Base-by-base conservation (phyloP, 2,113 vertebrate genomes). In the Rhinopomastus cyanomelas region DNA sequence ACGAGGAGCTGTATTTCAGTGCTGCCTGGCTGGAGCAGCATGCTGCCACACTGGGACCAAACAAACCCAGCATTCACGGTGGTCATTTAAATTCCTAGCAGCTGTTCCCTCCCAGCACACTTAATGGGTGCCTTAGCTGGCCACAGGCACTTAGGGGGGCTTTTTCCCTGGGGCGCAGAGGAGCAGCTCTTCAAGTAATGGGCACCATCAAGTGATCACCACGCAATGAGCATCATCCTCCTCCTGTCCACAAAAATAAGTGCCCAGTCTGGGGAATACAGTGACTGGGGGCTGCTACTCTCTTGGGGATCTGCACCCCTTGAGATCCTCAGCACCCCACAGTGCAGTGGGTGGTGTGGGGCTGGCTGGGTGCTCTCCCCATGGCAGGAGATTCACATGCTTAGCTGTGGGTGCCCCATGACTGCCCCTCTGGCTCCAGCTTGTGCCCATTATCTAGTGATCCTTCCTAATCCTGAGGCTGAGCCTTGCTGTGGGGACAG, bases 61-160 rank as follows among this genome's bases (percentile, higher is more conserved):
- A 95, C 93, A 94, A 94, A 94, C 49, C 90, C 88, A 39, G 74
- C 90, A 95, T 95, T 96, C 92, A 95, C 0, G 0, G 23, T 1
- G 0, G 44, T 94, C 90, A 95, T 91, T 92, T 27, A 94, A 79
- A 95, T 95, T 95, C 94, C 79, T 90, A 69, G 93, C 94, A 77
- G 90, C 92, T 48, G 88, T 91, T 91, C 62, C 59, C n/a, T 90
- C n/a, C 80, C 69, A 3, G 53, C 83, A 61, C 22, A 3, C 61
- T 57, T 68, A n/a, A 56, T 6, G 36, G 66, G 67, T 2, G 8
- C 64, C 32, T 81, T 81, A 29, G 37, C 78, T 32, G 42, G 27
- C 87, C 44, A 3, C 32, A 9, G 69, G 44, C 74, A 18, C 46
- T 65, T 66, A 16, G 2, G 3, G n/a, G 42, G 61, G 42, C 53